Conservation (phyloP, 1,140 invertebrate genomes). For the Brachionus calyciflorus region DNA sequence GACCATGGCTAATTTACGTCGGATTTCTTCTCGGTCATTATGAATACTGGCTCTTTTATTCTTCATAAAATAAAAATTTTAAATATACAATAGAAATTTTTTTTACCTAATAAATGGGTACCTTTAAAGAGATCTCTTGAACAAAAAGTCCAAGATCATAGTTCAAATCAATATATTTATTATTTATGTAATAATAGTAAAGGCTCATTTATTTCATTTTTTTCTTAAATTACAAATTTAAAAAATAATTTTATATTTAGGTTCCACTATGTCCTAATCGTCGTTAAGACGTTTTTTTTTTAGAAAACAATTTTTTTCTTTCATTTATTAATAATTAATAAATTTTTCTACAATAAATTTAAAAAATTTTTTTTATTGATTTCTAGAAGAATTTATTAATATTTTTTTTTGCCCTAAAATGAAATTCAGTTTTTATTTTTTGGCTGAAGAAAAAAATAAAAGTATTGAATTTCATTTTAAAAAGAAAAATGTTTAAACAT, state of each 20-base stretch:
- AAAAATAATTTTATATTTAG: not conserved
- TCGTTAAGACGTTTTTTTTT: not conserved
- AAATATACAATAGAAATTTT: not conserved
- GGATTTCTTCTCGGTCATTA: slow-evolving; percentile 79
- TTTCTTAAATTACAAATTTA: not conserved
- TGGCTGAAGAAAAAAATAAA: not conserved
- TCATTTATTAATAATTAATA: slow-evolving; percentile 28
- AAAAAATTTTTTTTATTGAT: slow-evolving; percentile 3
- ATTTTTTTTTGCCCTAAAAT: not conserved
- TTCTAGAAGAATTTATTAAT: slow-evolving; percentile 10
- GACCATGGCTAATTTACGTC: slow-evolving; percentile 77
- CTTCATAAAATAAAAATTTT: not conserved
- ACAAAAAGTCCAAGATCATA: slow-evolving; percentile 16
- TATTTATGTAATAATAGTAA: slow-evolving; percentile 36
- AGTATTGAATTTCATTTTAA: not conserved
- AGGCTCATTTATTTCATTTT: slow-evolving; percentile 41
- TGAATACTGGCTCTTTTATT: not conserved
- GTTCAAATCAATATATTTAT: slow-evolving; percentile 31
- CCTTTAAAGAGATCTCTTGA: slow-evolving; percentile 35
- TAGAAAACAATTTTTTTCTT: slow-evolving; percentile 3
- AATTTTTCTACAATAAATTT: slow-evolving; percentile 13
- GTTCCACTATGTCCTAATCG: too few relatives aligned
- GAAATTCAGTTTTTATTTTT: not conserved
- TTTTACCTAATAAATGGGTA: not conserved
- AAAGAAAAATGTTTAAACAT: not conserved